Base-by-base conservation (phyloP, 2,113 vertebrate species). In the Formicarius rufipectus region DNA sequence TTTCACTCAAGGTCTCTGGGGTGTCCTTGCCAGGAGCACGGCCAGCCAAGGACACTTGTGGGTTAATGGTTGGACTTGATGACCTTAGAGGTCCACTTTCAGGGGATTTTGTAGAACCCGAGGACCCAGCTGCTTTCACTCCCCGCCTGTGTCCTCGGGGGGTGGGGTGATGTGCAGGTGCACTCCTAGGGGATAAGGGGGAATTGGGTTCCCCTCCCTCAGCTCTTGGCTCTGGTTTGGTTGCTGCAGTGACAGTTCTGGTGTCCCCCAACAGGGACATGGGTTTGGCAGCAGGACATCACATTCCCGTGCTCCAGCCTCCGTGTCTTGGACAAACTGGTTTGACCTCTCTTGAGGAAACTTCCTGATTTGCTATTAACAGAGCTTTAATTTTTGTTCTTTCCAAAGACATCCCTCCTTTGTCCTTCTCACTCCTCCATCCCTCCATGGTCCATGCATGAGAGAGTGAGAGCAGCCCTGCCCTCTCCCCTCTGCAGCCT, bases 281-380 rank as follows among this genome's bases (percentile, higher is more conserved):
- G 55, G 25, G 3, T 22, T 35, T 28, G 8, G 58, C 66, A 93
- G 40, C 2, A 2, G 28, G 6, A 45, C 31, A 72, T 45, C 67
- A 11, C 67, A 64, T 84, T 91, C 56, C 84, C 0, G 0, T 28
- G 50, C 33, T 6, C 59, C 50, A 79, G 56, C 62, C 93, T 87
- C 67, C 1, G 1, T 37, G 16, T 8, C 50, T 77, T 2, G 0
- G 42, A 20, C 33, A 86, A 86, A 89, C 81, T 2, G 0, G 42
- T 85, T 31, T 10, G 4, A 68, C 59, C 42, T 91, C 76, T 12
- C 1, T 2, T 35, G 17, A 79, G 30, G 76, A 58, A 94, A 90
- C n/a, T 31, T 80, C 58, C 66, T 74, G 63, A 25, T 81, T 80
- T 78, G 13, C 69, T 59, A 44, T 90, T 67, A 37, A 66, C 7